Conservation (phyloP, 1,140 invertebrate species). For the Temnothorax curvispinosus region DNA sequence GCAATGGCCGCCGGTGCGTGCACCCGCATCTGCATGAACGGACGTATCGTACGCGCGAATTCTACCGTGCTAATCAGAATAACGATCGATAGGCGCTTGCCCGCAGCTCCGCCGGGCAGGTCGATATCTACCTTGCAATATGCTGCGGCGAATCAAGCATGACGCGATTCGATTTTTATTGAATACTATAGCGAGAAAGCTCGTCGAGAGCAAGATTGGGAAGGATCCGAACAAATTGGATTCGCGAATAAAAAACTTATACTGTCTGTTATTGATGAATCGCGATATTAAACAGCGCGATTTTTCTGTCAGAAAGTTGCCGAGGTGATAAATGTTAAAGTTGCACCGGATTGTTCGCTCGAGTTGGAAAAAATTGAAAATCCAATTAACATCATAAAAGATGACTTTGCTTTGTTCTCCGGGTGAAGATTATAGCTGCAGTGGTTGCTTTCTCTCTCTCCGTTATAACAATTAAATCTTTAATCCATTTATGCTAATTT, state of each 20-base stretch:
- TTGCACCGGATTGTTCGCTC: not conserved
- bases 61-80: slow-evolving; percentile 56
- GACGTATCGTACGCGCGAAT: slow-evolving; percentile 51
- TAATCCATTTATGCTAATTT: slow-evolving; percentile 13
- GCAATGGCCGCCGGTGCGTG: slow-evolving; percentile 51
- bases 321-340: not conserved
- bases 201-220: not conserved
- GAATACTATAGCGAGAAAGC: not conserved
- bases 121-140: slow-evolving; percentile 43
- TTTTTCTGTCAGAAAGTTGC: not conserved
- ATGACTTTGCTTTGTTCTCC: not conserved
- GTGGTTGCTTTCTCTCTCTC: not conserved
- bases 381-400: not conserved
- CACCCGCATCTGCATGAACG: slow-evolving; percentile 58
- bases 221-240: not conserved
- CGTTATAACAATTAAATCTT: not conserved
- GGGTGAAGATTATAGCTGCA: not conserved
- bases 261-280: not conserved
- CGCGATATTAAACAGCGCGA: not conserved
- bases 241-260: not conserved
- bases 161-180: slow-evolving; percentile 21
- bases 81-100: slow-evolving; percentile 33
- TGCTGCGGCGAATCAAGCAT: not conserved
- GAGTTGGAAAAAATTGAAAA: not conserved
- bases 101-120: slow-evolving; percentile 19